These are phyloP conservation scores for Arge pagana DNA, from an alignment of 2,888 invertebrate species.

Conservation along the genomic window DNA sequence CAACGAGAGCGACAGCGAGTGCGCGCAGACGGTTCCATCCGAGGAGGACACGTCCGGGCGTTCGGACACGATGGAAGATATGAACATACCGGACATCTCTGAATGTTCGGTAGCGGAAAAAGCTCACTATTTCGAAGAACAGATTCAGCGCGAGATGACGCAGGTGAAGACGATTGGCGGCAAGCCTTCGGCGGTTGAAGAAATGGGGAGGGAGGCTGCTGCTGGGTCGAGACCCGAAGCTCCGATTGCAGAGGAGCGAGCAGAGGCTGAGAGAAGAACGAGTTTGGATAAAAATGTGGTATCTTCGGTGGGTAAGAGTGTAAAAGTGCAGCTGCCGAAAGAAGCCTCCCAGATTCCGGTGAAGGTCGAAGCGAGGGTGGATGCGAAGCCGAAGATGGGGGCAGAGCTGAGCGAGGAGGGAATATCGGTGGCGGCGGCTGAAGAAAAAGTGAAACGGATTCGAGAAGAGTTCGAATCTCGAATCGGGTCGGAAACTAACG, in stretches of 20 bases:
- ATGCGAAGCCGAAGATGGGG: no score
- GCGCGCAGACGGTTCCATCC: slow-evolving; percentile 38
- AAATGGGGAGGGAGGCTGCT: background rate
- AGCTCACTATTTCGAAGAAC: slow-evolving; percentile 66
- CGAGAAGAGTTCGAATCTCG: background rate
- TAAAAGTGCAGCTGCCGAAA: no score
- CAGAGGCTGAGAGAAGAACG: background rate
- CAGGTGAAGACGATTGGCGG: slow-evolving; percentile 34
- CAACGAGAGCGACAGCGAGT: slow-evolving; percentile 53
- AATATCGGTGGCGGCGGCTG: no score
- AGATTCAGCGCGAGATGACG: slow-evolving; percentile 64
- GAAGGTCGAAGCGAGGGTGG: no score
- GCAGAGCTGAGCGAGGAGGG: no score
- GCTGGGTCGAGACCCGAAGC: background rate
- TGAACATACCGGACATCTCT: slow-evolving; percentile 59
- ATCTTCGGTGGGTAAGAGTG: no score
- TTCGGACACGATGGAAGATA: no score
- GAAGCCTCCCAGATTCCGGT: no score
- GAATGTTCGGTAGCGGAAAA: slow-evolving; percentile 62
- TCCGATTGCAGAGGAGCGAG: background rate
- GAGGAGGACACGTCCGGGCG: no score
- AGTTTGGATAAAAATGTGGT: background rate
- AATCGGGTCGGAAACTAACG: background rate
- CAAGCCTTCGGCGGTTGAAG: slow-evolving; percentile 34
- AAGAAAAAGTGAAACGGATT: background rate